Conservation (phyloP, 2,113 vertebrate genomes). For the Hymenochirus boettgeri region DNA sequence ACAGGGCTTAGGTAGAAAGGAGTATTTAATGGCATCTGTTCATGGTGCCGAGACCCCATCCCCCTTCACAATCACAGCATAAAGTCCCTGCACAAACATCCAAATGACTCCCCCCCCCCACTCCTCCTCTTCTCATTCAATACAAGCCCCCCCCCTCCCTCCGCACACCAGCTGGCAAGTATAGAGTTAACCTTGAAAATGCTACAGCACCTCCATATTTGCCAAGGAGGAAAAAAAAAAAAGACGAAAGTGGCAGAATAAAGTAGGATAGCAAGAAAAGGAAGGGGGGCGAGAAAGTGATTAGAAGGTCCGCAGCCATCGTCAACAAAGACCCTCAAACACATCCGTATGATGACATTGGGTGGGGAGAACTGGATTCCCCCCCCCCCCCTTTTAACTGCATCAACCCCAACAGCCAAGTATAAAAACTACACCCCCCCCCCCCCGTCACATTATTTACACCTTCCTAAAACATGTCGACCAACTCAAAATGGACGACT, state of each 20-base stretch:
- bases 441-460: conserved; percentile 41
- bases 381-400: neutral
- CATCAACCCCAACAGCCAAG: conserved; percentile 17
- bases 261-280: conserved; percentile 75
- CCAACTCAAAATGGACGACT: conserved; percentile 95
- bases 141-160: conserved; percentile 6
- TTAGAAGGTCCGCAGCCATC: conserved; percentile 40
- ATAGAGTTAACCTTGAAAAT: conserved; percentile 23
- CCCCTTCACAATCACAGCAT: conserved; percentile 5
- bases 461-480: conserved; percentile 86
- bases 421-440: conserved; percentile 50
- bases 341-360: conserved; percentile 13
- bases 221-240: neutral
- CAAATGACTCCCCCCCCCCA: conserved; percentile 8
- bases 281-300: conserved; percentile 63
- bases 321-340: conserved; percentile 46
- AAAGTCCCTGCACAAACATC: conserved; percentile 3
- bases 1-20: conserved; percentile 3
- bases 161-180: neutral
- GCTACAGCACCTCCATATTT: neutral
- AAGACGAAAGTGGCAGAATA: conserved; percentile 64
- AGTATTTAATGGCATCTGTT: conserved; percentile 67
- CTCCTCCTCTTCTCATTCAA: too few species aligned
- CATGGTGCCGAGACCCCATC: conserved; percentile 75
- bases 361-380: neutral